Percentiles rank a stretch among this genome's conserved stretches.
These are phyloP conservation scores for Caenorhabditis tropicalis DNA, from an alignment of 1,140 invertebrate species.

Conservation along the genomic window DNA sequence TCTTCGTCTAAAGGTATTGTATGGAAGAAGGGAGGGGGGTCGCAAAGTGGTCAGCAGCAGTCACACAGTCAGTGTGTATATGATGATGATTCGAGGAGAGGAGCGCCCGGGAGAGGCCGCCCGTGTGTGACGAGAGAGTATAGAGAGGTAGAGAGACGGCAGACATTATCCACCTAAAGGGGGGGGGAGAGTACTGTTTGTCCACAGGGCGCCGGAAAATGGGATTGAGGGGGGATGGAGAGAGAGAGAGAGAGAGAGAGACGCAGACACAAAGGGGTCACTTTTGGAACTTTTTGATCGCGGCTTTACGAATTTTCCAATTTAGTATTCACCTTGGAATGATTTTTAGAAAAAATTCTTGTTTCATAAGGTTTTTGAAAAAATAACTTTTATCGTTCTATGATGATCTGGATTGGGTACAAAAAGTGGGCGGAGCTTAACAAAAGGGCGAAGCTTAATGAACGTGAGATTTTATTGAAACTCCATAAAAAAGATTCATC, in stretches of 20 bases:
- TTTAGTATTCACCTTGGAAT: background rate
- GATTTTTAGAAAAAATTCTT: no score
- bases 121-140: background rate
- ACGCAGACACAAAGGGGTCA: background rate
- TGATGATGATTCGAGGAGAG: constrained; percentile 43
- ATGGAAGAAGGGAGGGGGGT: background rate
- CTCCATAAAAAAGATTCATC: no score
- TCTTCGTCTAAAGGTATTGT: constrained; percentile 38
- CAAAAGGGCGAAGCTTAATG: no score
- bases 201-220: background rate
- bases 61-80: background rate
- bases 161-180: constrained; percentile 9
- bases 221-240: background rate
- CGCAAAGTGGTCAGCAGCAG: constrained; percentile 36
- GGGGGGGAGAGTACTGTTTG: constrained; percentile 8
- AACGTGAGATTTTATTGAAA: no score
- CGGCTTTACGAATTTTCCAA: no score
- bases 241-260: background rate
- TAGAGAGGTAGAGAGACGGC: background rate
- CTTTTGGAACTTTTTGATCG: background rate
- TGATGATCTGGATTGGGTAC: no score
- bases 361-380: no score
- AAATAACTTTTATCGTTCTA: no score
- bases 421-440: no score
- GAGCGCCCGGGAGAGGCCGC: background rate